phyloP scores from a whole-genome alignment of 2,797 vertebrate species.

The Falco biarmicus region DNA sequence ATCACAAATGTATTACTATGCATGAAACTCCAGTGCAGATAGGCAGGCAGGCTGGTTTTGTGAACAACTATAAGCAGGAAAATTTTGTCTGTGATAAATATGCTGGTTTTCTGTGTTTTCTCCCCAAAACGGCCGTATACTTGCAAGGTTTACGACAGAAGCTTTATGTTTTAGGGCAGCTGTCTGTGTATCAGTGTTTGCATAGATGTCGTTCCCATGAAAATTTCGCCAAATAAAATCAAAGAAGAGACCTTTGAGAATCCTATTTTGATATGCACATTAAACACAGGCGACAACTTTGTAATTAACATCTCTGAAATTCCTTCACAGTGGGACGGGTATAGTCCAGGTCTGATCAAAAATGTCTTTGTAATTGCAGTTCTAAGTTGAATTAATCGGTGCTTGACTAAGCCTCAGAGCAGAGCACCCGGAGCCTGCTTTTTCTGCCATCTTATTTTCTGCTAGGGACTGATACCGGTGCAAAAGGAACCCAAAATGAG shows the following conservation, averaged over 20 bases:
- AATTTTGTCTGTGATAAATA: not conserved
- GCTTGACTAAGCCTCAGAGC: not conserved
- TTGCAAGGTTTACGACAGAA: not conserved
- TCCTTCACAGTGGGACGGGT: not conserved
- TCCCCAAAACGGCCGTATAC: rapidly evolving
- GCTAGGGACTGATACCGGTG: not conserved
- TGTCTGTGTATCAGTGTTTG: not conserved
- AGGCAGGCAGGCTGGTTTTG: not conserved
- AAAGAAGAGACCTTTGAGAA: not conserved
- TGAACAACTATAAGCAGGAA: not conserved
- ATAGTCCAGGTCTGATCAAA: not conserved
- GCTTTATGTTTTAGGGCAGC: rapidly evolving
- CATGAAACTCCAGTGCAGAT: not conserved
- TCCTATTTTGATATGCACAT: not conserved
- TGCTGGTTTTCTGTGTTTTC: not conserved
- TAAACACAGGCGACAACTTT: not conserved
- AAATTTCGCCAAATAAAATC: not conserved
- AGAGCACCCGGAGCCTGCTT: too few relatives aligned
- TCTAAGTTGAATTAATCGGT: not conserved
- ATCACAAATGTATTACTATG: not conserved
- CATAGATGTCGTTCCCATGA: not conserved
- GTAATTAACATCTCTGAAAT: not conserved
- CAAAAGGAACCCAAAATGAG: not conserved
- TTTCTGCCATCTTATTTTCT: not conserved
- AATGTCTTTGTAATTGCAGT: not conserved